Base-by-base conservation (phyloP, 2,113 vertebrate genomes). In the Paedocypris sp. region DNA sequence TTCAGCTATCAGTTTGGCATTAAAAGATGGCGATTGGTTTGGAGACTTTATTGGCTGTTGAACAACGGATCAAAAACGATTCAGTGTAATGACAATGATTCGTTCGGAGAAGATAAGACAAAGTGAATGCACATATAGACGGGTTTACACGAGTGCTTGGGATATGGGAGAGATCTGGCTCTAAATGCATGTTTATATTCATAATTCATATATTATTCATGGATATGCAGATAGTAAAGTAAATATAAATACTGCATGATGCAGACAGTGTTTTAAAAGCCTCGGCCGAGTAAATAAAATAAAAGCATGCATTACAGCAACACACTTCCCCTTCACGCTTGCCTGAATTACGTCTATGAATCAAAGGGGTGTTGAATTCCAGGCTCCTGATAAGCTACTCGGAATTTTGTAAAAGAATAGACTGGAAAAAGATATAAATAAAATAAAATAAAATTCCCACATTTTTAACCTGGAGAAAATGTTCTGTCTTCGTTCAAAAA, bases 1-100 rank as follows among this genome's bases (percentile, higher is more conserved):
- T 57, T 65, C 59, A 64, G 78, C 82, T 83, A 83, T 87, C 82
- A 82, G 73, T 73, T 73, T 75, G 75, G 77, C 78, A 77, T 80
- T 83, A 77, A 68, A 66, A 16, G 69, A 75, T 73, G 77, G 65
- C 60, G 70, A 64, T 74, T 56, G 26, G 19, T 57, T 19, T 50
- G 36, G 15, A 22, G 59, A 29, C 31, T n/a, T 13, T 67, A 70
- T 75, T 69, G 78, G 74, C 71, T 68, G 70, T 15, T 8, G 52
- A 18, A 12, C 36, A 28, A 29, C 15, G 26, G 46, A 58, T 68
- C 39, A 32, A 12, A 10, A 38, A 33, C 22, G 28, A 39, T 33
- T 38, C 43, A 19, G 13, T 49, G 18, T 64, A 73, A 75, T 71
- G 52, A 50, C 45, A 75, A 8, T 46, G 57, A 67, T 60, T 63